A percentile compares a stretch with the other conserved stretches of the same genome.
Conservation (phyloP, 2,888 invertebrate genomes). For the Thera obeliscata region DNA sequence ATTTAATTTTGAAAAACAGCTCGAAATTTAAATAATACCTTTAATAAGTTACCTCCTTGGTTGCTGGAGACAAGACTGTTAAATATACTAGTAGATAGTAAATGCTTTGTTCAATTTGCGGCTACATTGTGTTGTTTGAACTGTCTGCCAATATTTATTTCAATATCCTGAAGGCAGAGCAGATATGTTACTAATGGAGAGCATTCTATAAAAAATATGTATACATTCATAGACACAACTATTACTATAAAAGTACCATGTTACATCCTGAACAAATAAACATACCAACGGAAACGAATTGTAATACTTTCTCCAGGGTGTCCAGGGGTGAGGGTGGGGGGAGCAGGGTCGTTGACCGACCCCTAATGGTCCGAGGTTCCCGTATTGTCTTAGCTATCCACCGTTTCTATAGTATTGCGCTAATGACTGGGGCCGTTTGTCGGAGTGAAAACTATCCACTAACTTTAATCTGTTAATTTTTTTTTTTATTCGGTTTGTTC, state of each 20-base stretch:
- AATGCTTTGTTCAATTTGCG: too few species aligned
- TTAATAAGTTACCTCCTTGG: too few species aligned
- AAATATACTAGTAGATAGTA: too few species aligned
- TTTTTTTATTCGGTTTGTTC: too few species aligned
- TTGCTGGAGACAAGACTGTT: too few species aligned
- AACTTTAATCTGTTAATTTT: background rate
- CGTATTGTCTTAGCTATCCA: conserved; percentile 12
- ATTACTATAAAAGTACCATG: background rate
- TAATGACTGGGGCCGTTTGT: conserved; percentile 1
- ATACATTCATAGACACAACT: background rate
- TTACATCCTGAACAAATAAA: conserved; percentile 2
- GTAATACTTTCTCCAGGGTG: conserved; percentile 9
- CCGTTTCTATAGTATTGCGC: conserved; percentile 1
- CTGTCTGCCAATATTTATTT: too few species aligned
- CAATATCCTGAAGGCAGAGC: background rate
- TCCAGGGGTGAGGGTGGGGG: background rate
- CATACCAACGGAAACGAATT: conserved; percentile 5
- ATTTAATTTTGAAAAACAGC: too few species aligned
- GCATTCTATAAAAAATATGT: background rate
- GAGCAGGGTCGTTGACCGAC: conserved; percentile 7
- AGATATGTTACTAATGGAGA: background rate
- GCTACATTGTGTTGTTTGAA: too few species aligned
- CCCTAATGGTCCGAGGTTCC: conserved; percentile 12
- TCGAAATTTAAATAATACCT: too few species aligned
- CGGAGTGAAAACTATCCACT: background rate